Percentiles rank a stretch among this genome's conserved stretches.
phyloP scores from a whole-genome alignment of 2,113 vertebrate genomes.

The Forbesichthys agassizii region DNA sequence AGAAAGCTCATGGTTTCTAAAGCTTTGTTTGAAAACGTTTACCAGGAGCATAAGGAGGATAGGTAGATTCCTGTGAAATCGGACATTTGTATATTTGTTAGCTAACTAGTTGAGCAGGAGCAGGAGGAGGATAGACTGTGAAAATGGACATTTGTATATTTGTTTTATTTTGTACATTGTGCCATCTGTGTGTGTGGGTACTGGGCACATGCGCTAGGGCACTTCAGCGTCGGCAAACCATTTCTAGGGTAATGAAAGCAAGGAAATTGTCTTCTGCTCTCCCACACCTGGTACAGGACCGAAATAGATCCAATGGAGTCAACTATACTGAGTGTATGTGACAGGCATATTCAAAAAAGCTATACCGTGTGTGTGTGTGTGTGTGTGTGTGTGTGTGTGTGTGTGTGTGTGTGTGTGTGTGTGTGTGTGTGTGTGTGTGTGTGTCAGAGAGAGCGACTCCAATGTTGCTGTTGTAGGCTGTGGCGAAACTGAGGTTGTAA shows the following conservation, averaged over 20 bases:
- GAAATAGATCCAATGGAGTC: slow-evolving; percentile 34
- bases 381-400: slow-evolving; percentile 9
- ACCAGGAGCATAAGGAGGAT: too few species aligned
- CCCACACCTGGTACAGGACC: slow-evolving; percentile 57
- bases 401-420: slow-evolving; percentile 17
- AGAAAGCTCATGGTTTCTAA: too few species aligned
- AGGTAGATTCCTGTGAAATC: neutral
- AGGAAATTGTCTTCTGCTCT: slow-evolving; percentile 41
- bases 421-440: slow-evolving; percentile 13
- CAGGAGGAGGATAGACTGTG: neutral
- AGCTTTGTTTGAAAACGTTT: too few species aligned
- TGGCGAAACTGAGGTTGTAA: neutral
- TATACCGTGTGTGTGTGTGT: slow-evolving; percentile 3
- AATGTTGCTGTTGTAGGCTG: neutral
- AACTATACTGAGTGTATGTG: slow-evolving; percentile 40
- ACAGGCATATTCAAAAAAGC: slow-evolving; percentile 31
- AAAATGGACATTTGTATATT: neutral
- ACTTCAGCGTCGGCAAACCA: slow-evolving; percentile 5
- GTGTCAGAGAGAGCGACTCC: neutral
- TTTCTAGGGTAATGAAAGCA: slow-evolving; percentile 29
- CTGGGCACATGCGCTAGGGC: slow-evolving; percentile 6
- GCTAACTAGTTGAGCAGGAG: too few species aligned
- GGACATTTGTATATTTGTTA: too few species aligned
- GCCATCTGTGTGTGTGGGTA: slow-evolving; percentile 9
- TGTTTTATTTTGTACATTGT: neutral